A percentile compares a stretch with the other conserved stretches of the same genome.
Evolutionary conservation across 2,888 invertebrate species (phyloP).

Genomic region (Drepanosiphum platanoidis): DNA sequence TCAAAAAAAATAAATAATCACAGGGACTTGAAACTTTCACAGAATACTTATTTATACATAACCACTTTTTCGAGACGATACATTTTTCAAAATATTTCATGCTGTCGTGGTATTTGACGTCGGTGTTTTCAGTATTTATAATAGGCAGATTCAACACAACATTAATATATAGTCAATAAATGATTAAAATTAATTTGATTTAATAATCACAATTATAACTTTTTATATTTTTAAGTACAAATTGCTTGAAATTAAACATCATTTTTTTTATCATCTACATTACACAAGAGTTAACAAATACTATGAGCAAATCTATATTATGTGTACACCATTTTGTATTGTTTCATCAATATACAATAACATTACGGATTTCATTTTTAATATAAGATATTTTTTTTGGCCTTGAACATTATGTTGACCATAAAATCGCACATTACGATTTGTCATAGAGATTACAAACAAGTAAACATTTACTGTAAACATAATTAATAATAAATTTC

Average conservation of each 20-base stretch:
- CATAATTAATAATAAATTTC: conserved; percentile 32
- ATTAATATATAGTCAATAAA: neutral
- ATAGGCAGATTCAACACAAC: conserved; percentile 1
- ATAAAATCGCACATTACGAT: conserved; percentile 50
- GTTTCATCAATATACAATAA: conserved; percentile 55
- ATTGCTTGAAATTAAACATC: conserved; percentile 58
- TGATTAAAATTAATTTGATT: conserved; percentile 35
- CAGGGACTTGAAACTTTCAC: no score
- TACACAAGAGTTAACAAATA: conserved; percentile 62
- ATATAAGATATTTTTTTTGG: conserved; percentile 40
- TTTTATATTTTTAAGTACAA: conserved; percentile 55
- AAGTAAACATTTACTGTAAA: conserved; percentile 39
- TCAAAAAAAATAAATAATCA: no score
- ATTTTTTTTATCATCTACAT: conserved; percentile 44
- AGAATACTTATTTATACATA: no score
- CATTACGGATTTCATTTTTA: conserved; percentile 45
- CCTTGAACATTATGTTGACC: conserved; percentile 25
- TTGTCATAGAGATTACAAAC: conserved; percentile 48
- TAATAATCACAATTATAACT: conserved; percentile 61
- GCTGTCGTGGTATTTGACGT: no score
- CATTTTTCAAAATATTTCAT: no score
- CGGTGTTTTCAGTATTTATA: neutral
- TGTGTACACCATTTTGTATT: conserved; percentile 57
- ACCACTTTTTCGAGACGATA: no score
- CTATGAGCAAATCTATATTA: conserved; percentile 62